phyloP scores from a whole-genome alignment of 2,797 vertebrate genomes.

The Synaphobranchus kaupii region DNA sequence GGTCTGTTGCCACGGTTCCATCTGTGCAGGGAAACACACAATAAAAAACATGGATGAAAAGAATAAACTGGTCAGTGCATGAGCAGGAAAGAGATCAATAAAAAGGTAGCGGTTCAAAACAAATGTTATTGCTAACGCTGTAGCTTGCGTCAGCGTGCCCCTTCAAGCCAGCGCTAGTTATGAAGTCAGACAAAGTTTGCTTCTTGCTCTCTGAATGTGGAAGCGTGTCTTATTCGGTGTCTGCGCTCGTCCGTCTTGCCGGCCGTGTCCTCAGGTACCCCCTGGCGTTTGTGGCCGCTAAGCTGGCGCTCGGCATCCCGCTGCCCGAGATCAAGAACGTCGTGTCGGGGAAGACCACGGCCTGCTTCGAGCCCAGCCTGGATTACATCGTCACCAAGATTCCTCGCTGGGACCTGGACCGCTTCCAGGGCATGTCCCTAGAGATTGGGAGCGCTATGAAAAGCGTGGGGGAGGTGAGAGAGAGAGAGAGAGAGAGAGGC shows the following conservation, averaged over 20 bases:
- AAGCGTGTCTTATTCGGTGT: neutral
- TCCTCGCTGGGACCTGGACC: slow-evolving; percentile 93
- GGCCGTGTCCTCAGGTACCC: slow-evolving; percentile 78
- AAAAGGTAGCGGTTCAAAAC: neutral
- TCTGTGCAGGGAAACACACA: neutral
- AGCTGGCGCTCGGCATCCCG: slow-evolving; percentile 89
- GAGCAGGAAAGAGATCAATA: neutral
- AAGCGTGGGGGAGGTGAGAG: slow-evolving; percentile 90
- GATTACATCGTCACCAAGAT: slow-evolving; percentile 96
- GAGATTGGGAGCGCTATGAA: slow-evolving; percentile 93
- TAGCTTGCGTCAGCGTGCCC: neutral
- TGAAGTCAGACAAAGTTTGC: neutral
- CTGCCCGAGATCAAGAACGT: slow-evolving; percentile 91
- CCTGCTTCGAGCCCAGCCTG: slow-evolving; percentile 93
- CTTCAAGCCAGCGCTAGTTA: neutral
- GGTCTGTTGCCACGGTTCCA: neutral
- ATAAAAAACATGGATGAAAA: neutral
- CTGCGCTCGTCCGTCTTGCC: neutral
- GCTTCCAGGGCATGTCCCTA: slow-evolving; percentile 85
- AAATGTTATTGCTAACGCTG: neutral
- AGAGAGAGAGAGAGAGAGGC: neutral
- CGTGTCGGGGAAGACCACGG: slow-evolving; percentile 88
- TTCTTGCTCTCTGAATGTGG: neutral
- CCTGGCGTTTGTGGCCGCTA: slow-evolving; percentile 92
- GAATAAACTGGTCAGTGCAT: neutral